Evolutionary conservation across 2,888 invertebrate species (phyloP).

Genomic region (Chirona hameri): DNA sequence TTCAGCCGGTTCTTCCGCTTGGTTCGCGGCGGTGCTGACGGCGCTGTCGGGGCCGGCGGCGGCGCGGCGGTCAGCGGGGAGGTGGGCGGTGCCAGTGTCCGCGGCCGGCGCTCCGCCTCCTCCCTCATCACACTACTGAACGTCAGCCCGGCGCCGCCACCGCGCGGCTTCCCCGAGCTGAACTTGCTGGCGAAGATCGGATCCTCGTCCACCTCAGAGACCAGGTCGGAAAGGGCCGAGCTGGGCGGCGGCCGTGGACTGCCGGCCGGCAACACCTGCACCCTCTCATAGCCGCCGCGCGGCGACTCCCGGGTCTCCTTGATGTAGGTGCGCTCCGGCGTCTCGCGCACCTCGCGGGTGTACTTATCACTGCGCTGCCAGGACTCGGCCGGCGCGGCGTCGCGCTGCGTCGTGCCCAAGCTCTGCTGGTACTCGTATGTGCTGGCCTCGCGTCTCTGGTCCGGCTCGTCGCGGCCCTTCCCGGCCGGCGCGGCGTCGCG

Average conservation of each 20-base stretch:
- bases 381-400: background rate
- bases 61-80: background rate
- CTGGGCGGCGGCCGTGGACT: background rate
- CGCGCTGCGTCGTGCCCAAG: background rate
- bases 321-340: conserved; percentile 4
- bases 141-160: background rate
- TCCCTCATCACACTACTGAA: background rate
- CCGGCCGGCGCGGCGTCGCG: background rate
- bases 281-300: conserved; percentile 25
- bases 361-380: background rate
- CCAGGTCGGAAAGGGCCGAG: background rate
- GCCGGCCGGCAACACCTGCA: conserved; percentile 22
- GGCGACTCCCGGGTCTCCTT: background rate
- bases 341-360: conserved; percentile 7
- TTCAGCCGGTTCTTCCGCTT: conserved; percentile 38
- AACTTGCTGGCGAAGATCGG: conserved; percentile 37
- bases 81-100: background rate
- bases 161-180: conserved; percentile 36
- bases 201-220: conserved; percentile 32
- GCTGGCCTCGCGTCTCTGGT: background rate
- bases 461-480: background rate
- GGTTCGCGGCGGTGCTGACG: conserved; percentile 38
- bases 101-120: background rate
- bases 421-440: conserved; percentile 1
- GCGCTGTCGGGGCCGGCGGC: conserved; percentile 34